These are phyloP conservation scores for Luffia ferchaultella DNA, from an alignment of 2,888 invertebrate genomes.

Conservation along the genomic window DNA sequence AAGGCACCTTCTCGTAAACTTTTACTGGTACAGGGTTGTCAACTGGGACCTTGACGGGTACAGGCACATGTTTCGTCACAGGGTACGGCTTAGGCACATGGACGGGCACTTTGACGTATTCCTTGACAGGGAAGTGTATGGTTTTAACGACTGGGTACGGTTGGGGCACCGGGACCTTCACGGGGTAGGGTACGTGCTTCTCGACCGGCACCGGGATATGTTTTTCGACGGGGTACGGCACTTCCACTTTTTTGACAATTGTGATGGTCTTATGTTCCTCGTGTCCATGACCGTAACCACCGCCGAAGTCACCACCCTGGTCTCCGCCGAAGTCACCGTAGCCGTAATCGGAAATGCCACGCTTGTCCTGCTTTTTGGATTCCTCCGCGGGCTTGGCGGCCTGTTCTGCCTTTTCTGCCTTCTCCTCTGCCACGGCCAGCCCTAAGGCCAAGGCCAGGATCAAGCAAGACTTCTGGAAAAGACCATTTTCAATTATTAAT, in stretches of 20 bases:
- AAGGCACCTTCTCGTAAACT: conserved; percentile 72
- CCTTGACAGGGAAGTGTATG: conserved; percentile 72
- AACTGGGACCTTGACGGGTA: conserved; percentile 63
- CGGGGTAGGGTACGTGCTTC: conserved; percentile 71
- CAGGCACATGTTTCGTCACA: conserved; percentile 70
- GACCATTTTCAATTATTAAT: too few species aligned
- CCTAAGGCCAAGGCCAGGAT: conserved; percentile 61
- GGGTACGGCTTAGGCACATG: conserved; percentile 75
- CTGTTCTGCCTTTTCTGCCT: conserved; percentile 51
- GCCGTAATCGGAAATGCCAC: conserved; percentile 57
- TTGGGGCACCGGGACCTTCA: conserved; percentile 74
- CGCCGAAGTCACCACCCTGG: conserved; percentile 18
- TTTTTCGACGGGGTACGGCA: conserved; percentile 78
- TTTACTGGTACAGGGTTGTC: conserved; percentile 70
- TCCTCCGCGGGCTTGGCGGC: conserved; percentile 40
- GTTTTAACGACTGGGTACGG: conserved; percentile 77
- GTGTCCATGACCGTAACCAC: conserved; percentile 32
- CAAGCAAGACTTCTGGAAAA: conserved; percentile 49
- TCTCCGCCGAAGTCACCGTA: conserved; percentile 27
- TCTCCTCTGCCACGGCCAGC: conserved; percentile 65
- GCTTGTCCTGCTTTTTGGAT: conserved; percentile 63
- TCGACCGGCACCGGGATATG: conserved; percentile 72
- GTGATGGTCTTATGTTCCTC: conserved; percentile 72
- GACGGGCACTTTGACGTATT: conserved; percentile 71
- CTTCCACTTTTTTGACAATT: conserved; percentile 74